Evolutionary conservation across 1,140 invertebrate species (phyloP), one percentile per base, ranked within the genome.

Genomic region (Drosophila nigromelanica): DNA sequence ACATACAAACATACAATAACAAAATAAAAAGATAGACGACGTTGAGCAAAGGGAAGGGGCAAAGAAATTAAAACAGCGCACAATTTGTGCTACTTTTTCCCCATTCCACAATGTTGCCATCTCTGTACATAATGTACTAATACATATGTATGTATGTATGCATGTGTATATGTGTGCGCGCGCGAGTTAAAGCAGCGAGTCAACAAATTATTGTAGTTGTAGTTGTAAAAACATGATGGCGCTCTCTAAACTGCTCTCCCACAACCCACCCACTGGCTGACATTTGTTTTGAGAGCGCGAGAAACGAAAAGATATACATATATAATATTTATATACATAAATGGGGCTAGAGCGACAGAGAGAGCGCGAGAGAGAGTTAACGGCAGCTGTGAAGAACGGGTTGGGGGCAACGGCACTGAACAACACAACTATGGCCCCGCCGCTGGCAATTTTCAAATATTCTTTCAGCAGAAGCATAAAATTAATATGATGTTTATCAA

Each of bases 61-160:
- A 82, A 76, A 67, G 83, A 89, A 89, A 87, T 87, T 87, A 89
- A 89, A 89, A 89, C 83, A 83, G 83, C 82, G 82, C 79, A 89
- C 83, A 89, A 83, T 89, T 89, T 89, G 83, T 89, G 83, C 83
- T 89, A 89, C 83, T 89, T 89, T 87, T 89, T 61, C 76, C 77
- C 79, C 83, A 89, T 89, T 89, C 85, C 83, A 89, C 83, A 83
- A 89, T 89, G 69, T 83, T 83, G 79, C 83, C 74, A 83, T 83
- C 59, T 56, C 45, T 58, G 18, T 58, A 54, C 58, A 55, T 63
- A 59, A 33, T 70, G 39, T 63, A 35, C 7, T 39, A 35, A 35
- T 42, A 2, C 18, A 15, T 42, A 45, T 62, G 30, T 51, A 18
- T 18, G 18, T 18, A 18, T 18, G 42, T 27, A n/a, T 62, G 33